Conservation (phyloP, 1,140 invertebrate species). For the Panagrolaimus sp. region DNA sequence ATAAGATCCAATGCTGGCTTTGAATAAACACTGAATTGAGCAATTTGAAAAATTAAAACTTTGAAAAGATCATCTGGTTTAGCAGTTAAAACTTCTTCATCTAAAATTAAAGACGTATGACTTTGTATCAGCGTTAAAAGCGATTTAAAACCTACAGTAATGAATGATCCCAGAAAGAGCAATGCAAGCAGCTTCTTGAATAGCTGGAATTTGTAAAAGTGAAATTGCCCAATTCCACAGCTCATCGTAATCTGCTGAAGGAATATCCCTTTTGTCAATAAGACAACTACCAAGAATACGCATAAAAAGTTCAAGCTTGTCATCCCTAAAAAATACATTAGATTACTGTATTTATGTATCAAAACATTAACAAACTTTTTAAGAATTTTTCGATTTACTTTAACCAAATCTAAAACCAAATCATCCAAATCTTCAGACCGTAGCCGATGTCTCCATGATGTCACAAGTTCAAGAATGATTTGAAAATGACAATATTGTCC, state of each 20-base stretch:
- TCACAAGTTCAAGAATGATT: background rate
- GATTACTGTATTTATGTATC: too few species aligned
- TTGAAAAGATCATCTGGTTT: background rate
- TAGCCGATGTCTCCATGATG: background rate
- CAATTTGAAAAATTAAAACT: background rate
- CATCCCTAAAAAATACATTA: too few species aligned
- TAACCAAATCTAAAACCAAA: background rate
- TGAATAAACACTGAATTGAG: background rate
- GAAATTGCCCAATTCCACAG: conserved; percentile 1
- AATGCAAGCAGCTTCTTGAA: background rate
- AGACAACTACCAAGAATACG: background rate
- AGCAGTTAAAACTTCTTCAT: background rate
- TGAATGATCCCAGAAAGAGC: background rate
- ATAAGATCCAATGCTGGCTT: background rate
- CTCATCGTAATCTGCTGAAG: background rate
- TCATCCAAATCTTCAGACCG: background rate
- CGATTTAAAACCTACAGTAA: background rate
- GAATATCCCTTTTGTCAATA: background rate
- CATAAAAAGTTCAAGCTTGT: background rate
- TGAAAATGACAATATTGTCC: background rate
- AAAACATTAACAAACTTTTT: too few species aligned
- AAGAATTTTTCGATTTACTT: background rate
- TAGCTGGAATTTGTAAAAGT: background rate
- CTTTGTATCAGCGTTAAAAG: background rate
- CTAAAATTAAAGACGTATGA: too few species aligned